Conservation (phyloP, 2,797 vertebrate species). For the Iguana delicatissima region DNA sequence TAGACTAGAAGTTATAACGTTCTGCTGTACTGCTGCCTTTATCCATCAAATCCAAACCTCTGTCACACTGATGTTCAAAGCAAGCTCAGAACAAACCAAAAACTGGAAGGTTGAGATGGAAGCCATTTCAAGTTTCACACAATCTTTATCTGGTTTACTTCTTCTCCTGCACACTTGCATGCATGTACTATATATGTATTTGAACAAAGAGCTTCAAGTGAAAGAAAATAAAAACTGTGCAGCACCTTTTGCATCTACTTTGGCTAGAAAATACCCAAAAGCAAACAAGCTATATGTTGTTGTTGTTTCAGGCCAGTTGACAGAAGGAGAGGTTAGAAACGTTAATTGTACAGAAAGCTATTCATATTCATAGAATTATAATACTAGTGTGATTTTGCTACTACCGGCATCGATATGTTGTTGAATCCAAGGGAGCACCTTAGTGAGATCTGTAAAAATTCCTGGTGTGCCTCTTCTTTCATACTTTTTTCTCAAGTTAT, state of each 20-base stretch:
- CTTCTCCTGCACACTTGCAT: neutral
- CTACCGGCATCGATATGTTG: constrained; percentile 79
- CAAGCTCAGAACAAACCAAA: neutral
- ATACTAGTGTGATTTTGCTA: constrained; percentile 2
- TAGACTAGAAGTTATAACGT: neutral
- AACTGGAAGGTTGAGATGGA: too few species aligned
- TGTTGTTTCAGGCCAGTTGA: neutral
- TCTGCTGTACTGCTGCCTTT: neutral
- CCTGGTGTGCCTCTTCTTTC: constrained; percentile 85
- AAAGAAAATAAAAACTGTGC: neutral
- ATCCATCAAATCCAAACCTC: neutral
- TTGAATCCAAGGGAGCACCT: constrained; percentile 87
- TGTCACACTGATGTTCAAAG: neutral
- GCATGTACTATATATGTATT: neutral
- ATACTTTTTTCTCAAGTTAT: constrained; percentile 76
- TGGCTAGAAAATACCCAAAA: neutral
- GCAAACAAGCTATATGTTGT: neutral
- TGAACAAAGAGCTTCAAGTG: too few species aligned
- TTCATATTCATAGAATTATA: neutral
- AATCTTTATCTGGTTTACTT: neutral
- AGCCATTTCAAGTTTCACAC: neutral
- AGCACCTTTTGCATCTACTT: neutral
- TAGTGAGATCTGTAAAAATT: constrained; percentile 87
- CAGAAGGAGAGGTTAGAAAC: neutral
- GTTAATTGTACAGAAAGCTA: neutral